Base-by-base conservation (phyloP, 2,113 vertebrate species). In the Todiramphus saurophagus region DNA sequence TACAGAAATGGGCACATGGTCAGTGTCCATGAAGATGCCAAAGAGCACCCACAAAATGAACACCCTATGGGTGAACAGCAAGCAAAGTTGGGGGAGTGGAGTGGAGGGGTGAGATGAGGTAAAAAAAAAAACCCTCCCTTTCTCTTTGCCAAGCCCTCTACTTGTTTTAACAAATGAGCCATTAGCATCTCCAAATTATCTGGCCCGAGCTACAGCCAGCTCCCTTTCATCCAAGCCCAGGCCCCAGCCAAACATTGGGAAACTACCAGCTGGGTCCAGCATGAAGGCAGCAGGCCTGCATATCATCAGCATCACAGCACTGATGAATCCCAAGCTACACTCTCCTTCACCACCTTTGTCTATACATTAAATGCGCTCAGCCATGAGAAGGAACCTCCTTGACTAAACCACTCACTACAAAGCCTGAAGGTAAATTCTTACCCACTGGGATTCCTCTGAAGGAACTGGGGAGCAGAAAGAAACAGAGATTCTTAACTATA, bases 161-260 rank as follows among this genome's bases (percentile, higher is more conserved):
- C 76, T 94, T 81, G 80, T 87, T 95, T 93, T 88, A 93, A 96
- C 94, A 97, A 96, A 95, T 7, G 43, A 95, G 69, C 77, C 44
- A 93, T 95, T 94, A 96, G 86, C 76, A 94, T 82, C 80, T 91
- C 94, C 89, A 96, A 95, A 97, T 96, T 84, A 96, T 96, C 69
- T 96, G 94, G 95, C 95, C 83, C 23, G 1, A 93, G 77, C 63
- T 75, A 64, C 73, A 86, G 95, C 94, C 95, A 96, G 62, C 83
- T 96, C 81, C 44, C 69, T 94, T 93, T 96, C 83, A 94, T 93
- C 89, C 80, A 91, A 95, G 41, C 70, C 53, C 55, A 37, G 24
- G 35, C 58, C 66, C 37, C 89, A 95, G 94, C 92, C 94, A 96
- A 96, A 93, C 94, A 91, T 81, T 84, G 92, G 94, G 89, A 96